Evolutionary conservation across 1,140 invertebrate genomes (phyloP), one percentile per base, ranked within the genome.

Genomic region (Lordiphosa clarofinis): DNA sequence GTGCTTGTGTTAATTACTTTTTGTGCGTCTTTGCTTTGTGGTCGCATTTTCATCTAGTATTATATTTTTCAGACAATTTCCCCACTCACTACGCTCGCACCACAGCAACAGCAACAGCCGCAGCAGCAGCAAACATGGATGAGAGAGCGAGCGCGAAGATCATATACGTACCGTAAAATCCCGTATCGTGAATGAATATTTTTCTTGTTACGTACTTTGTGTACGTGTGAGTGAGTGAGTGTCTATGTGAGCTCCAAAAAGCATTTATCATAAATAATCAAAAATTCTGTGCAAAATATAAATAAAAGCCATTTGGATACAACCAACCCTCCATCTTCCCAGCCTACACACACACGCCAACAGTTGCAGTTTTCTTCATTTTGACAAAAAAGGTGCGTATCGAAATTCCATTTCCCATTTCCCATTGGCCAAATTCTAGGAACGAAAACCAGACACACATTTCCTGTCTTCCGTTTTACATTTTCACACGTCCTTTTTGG

Each of bases 101-200:
- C 3, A 4, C 21, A 49, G 35, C 55, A 54, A 28, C 15, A 60
- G 35, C 33, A 60, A 28, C 33, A 61, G 15, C 15, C 15, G 15
- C 15, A 15, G 19, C 57, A 38, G 10, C 44, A 62, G 19, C 33
- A 46, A 54, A 55, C 36, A 81, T 79, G 65, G 61, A 63, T 70
- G 75, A 62, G 50, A 49, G 63, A 79, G 75, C 76, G 75, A 79
- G 76, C 63, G 75, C 71, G 53, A 54, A 62, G 61, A 79, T 74
- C 61, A 57, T 74, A 72, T 72, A 72, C 69, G 60, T 72, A 72
- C 56, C 65, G 74, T 78, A 35, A 48, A 72, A 73, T 63, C 60
- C 49, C 75, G 74, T 79, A 60, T 79, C 70, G 75, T 81, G 75
- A 81, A 81, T 81, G 75, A 81, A 81, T 82, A 67, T 78, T 68